Base-by-base conservation (phyloP, 2,888 invertebrate genomes). In the Zeuzera pyrina region DNA sequence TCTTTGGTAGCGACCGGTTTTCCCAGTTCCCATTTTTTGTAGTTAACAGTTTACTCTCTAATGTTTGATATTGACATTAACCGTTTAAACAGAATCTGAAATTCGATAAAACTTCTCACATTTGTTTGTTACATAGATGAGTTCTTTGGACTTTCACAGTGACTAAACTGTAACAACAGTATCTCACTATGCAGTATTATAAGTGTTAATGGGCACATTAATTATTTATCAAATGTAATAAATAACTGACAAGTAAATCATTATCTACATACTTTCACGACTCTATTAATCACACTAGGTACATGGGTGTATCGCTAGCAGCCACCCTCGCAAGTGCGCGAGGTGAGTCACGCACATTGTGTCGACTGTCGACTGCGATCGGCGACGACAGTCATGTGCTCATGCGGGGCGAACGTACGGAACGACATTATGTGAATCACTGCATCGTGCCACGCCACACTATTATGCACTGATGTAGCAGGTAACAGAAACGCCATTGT, bases 401-500 rank as follows among this genome's bases (percentile, higher is more conserved):
- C 63, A 54, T 59, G 54, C 57, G 57, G 61, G 60, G 63, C 52
- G 57, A 55, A 44, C 42, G 54, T 44, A 52, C 50, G 49, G 35
- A 39, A 42, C n/a, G n/a, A n/a, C n/a, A n/a, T n/a, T 31, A 41
- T 47, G 47, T 57, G 68, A 64, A 56, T 67, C 68, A 62, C 51
- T 57, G 57, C 63, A 55, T 38, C 43, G 51, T 49, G 54, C 63
- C 67, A 52, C 49, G 54, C 63, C 67, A 57, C 59, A 65, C 65
- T 60, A 68, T 62, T 77, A 77, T 76, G 77, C 73, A 78, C 78
- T 77, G 66, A 25, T 25, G 25, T 25, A 11, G 15, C 77, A 73
- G 74, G 74, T 77, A 78, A 76, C 72, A 57, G 64, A 78, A 72
- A 70, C 60, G 63, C 73, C 53, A 79, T 79, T 78, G 78, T 79